Evolutionary conservation across 2,113 vertebrate species (phyloP).

Genomic region (Astur gentilis): DNA sequence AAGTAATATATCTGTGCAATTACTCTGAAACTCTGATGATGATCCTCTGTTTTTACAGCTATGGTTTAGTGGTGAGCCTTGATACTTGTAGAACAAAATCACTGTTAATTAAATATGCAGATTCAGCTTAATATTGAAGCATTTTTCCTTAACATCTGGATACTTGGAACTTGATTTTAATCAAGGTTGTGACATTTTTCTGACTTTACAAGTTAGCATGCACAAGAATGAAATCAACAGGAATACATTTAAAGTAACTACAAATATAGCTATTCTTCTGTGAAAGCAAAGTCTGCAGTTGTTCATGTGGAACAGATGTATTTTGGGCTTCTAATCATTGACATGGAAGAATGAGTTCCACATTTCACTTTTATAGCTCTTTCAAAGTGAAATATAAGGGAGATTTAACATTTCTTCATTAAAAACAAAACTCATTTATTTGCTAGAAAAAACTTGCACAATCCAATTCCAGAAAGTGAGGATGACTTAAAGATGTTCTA

Average conservation of each 20-base stretch:
- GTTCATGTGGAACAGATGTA: constrained; percentile 62
- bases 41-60: neutral
- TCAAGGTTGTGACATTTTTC: neutral
- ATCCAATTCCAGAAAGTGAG: constrained; percentile 73
- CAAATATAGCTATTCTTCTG: constrained; percentile 43
- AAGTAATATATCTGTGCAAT: neutral
- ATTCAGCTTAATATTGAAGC: neutral
- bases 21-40: neutral
- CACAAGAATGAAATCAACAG: neutral
- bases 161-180: neutral
- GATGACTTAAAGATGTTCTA: constrained; percentile 59
- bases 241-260: neutral
- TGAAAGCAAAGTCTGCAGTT: constrained; percentile 53
- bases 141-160: neutral
- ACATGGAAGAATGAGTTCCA: constrained; percentile 66
- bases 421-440: constrained; percentile 24
- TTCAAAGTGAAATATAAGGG: constrained; percentile 42
- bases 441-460: constrained; percentile 63
- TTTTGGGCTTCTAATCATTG: constrained; percentile 50
- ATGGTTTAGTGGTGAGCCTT: neutral
- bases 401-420: constrained; percentile 21
- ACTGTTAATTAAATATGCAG: neutral
- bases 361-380: constrained; percentile 60
- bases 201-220: neutral
- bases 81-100: neutral